These are phyloP conservation scores for Empidonax traillii DNA, from an alignment of 2,113 vertebrate genomes.

Conservation along the genomic window DNA sequence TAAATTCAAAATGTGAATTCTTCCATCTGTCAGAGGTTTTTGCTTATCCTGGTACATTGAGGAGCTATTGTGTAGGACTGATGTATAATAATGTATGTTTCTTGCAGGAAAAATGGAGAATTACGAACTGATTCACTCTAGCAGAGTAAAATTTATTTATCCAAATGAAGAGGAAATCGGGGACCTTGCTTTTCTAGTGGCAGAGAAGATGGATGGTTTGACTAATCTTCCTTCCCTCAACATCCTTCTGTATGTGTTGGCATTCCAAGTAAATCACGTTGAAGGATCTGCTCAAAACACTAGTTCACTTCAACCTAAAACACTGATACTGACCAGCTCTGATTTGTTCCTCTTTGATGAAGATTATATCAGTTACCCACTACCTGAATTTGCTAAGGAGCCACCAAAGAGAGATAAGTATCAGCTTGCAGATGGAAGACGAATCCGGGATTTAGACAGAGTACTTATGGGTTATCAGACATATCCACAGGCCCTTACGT, in stretches of 20 bases:
- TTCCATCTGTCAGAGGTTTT: neutral
- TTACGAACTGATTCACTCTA: conserved; percentile 96
- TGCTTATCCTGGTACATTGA: neutral
- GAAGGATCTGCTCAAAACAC: conserved; percentile 39
- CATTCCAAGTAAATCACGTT: conserved; percentile 83
- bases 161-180: conserved; percentile 97
- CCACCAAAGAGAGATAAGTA: conserved; percentile 92
- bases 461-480: conserved; percentile 96
- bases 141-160: conserved; percentile 95
- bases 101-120: conserved; percentile 95
- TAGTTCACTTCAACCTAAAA: conserved; percentile 83
- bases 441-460: conserved; percentile 92
- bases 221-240: conserved; percentile 79
- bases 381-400: conserved; percentile 95
- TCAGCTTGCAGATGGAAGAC: conserved; percentile 85
- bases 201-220: conserved; percentile 83
- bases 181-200: conserved; percentile 91
- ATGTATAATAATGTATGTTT: neutral
- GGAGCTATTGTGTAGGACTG: neutral
- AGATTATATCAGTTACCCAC: conserved; percentile 93
- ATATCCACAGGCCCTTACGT: conserved; percentile 92
- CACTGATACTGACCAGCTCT: conserved; percentile 88
- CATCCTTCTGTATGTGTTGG: conserved; percentile 91
- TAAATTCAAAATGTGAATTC: neutral
- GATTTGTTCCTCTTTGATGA: conserved; percentile 93